phyloP scores from a whole-genome alignment of 2,113 vertebrate species.

The Cyprinus carpio region DNA sequence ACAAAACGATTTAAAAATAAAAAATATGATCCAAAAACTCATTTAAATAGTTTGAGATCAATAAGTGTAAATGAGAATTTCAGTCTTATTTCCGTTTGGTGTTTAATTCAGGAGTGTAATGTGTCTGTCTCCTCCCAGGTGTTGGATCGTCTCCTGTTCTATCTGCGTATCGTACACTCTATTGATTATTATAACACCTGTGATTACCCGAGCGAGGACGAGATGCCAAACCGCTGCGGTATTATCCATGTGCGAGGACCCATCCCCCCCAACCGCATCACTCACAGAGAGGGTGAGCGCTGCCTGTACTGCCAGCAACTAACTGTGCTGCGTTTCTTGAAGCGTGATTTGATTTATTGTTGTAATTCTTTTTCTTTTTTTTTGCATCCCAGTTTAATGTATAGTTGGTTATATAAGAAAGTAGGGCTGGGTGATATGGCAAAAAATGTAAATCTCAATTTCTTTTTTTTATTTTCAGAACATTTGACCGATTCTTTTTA shows the following conservation, averaged over 20 bases:
- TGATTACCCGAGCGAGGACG: conserved; percentile 92
- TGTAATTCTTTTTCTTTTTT: background rate
- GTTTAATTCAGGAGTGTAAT: background rate
- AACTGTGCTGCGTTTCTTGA: background rate
- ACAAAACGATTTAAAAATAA: too few relatives aligned
- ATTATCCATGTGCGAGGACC: conserved; percentile 91
- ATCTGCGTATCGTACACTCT: conserved; percentile 90
- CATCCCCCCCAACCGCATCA: conserved; percentile 88
- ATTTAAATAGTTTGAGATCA: too few relatives aligned
- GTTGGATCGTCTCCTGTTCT: conserved; percentile 86
- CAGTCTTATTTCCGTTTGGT: background rate
- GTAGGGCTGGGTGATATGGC: too few relatives aligned
- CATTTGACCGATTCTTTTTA: too few relatives aligned
- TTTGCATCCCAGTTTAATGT: too few relatives aligned
- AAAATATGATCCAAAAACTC: too few relatives aligned
- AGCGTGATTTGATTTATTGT: background rate
- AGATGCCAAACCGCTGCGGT: conserved; percentile 94
- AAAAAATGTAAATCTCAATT: too few relatives aligned
- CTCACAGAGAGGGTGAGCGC: conserved; percentile 83
- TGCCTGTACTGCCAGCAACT: background rate
- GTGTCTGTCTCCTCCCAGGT: conserved; percentile 71
- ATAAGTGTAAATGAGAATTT: background rate
- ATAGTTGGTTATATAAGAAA: too few relatives aligned
- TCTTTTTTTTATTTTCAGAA: too few relatives aligned
- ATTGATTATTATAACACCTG: conserved; percentile 92